Conservation (phyloP, 2,888 invertebrate genomes). For the Aleiodes leptofemur region DNA sequence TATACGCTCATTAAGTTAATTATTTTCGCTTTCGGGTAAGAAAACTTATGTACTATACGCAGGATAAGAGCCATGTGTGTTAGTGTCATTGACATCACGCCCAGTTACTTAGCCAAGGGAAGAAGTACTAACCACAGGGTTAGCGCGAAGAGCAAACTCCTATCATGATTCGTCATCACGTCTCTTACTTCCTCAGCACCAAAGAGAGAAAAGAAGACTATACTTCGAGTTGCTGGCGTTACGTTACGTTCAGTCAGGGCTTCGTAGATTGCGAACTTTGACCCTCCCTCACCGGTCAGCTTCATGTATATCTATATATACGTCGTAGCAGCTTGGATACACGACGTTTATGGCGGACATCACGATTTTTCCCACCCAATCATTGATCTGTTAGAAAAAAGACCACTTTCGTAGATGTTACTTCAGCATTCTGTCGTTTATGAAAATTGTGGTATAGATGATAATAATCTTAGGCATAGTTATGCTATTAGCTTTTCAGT, state of each 20-base stretch:
- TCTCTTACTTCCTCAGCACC: conserved; percentile 34
- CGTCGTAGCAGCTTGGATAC: conserved; percentile 4
- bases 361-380: conserved; percentile 34
- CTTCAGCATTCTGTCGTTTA: not conserved
- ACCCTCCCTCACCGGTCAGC: conserved; percentile 16
- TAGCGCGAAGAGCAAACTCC: conserved; percentile 23
- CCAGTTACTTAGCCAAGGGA: not conserved
- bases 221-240: not conserved
- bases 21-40: conserved; percentile 34
- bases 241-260: conserved; percentile 3
- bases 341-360: conserved; percentile 30
- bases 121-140: not conserved
- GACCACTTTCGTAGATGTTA: conserved; percentile 19
- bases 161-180: conserved; percentile 51
- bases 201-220: conserved; percentile 2
- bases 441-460: conserved; percentile 11
- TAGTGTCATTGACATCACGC: conserved; percentile 41
- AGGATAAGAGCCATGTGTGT: not conserved
- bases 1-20: conserved; percentile 43
- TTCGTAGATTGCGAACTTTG: conserved; percentile 17
- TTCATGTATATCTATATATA: conserved; percentile 25
- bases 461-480: not conserved
- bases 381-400: conserved; percentile 18
- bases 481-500: not conserved
- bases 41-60: not conserved